These are phyloP conservation scores for Meteorus cinctellus DNA, from an alignment of 2,888 invertebrate species.

Conservation along the genomic window DNA sequence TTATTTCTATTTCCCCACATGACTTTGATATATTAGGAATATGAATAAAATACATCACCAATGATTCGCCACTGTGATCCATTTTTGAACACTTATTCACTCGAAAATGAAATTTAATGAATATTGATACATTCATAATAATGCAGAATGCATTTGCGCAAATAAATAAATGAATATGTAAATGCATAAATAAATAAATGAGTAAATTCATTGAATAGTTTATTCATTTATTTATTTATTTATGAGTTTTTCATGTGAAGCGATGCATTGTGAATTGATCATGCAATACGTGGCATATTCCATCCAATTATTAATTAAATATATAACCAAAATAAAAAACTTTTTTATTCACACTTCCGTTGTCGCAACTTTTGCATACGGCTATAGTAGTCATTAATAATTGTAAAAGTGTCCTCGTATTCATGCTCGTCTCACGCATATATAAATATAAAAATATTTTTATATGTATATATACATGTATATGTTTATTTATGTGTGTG, in stretches of 20 bases:
- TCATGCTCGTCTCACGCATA: constrained; percentile 2
- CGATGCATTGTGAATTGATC: not conserved
- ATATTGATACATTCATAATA: not conserved
- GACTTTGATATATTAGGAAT: constrained; percentile 1
- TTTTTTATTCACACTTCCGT: constrained; percentile 25
- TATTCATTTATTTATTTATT: not conserved
- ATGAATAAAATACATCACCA: not conserved
- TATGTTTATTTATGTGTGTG: not conserved
- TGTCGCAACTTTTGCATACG: not conserved
- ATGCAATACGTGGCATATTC: not conserved
- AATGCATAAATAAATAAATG: not conserved
- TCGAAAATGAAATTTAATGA: not conserved
- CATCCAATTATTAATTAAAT: constrained; percentile 3
- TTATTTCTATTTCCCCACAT: constrained; percentile 10
- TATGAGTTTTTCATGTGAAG: not conserved
- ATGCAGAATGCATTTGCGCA: not conserved
- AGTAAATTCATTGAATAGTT: not conserved
- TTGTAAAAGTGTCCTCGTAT: constrained; percentile 32
- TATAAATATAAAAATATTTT: not conserved
- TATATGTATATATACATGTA: constrained; percentile 4
- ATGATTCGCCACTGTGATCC: no score
- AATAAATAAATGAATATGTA: not conserved
- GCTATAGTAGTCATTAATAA: constrained; percentile 33
- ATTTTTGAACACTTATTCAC: no score
- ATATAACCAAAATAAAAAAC: constrained; percentile 1